Conservation (phyloP, 2,113 vertebrate genomes). For the Sorex fumeus region DNA sequence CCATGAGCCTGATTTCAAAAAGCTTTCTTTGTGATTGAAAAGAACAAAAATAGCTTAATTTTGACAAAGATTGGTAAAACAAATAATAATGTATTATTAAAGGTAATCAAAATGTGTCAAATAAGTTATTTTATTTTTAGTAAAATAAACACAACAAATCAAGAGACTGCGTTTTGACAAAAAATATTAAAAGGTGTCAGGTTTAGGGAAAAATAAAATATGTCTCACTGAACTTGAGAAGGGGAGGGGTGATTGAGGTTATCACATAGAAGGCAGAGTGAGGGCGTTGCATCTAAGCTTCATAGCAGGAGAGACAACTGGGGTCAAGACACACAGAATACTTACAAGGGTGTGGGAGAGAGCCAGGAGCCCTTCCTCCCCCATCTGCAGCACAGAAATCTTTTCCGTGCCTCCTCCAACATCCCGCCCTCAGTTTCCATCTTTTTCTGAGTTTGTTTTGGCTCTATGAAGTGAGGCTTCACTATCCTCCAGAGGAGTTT, state of each 20-base stretch:
- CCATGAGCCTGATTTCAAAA: neutral
- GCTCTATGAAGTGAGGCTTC: neutral
- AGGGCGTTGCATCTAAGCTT: too few species aligned
- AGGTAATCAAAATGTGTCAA: neutral
- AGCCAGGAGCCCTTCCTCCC: too few species aligned
- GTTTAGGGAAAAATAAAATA: neutral
- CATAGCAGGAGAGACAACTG: accelerated
- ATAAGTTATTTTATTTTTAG: neutral
- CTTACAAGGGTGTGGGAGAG: too few species aligned
- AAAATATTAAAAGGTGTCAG: neutral
- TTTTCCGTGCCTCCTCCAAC: too few species aligned
- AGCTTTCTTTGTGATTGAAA: neutral
- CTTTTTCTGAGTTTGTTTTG: neutral
- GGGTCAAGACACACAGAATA: too few species aligned
- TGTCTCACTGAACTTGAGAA: neutral
- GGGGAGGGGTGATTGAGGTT: neutral
- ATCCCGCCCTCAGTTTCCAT: neutral
- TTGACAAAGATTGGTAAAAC: neutral
- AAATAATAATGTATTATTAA: neutral
- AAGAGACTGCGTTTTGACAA: neutral
- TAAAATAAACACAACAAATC: neutral
- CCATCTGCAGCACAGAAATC: too few species aligned
- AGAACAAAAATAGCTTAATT: neutral
- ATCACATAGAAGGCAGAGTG: too few species aligned
- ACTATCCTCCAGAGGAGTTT: too few species aligned